Percentiles rank a stretch among this genome's conserved stretches.
phyloP scores from a whole-genome alignment of 35 echinoderm and acorn worm genomes.

The Apostichopus californicus region DNA sequence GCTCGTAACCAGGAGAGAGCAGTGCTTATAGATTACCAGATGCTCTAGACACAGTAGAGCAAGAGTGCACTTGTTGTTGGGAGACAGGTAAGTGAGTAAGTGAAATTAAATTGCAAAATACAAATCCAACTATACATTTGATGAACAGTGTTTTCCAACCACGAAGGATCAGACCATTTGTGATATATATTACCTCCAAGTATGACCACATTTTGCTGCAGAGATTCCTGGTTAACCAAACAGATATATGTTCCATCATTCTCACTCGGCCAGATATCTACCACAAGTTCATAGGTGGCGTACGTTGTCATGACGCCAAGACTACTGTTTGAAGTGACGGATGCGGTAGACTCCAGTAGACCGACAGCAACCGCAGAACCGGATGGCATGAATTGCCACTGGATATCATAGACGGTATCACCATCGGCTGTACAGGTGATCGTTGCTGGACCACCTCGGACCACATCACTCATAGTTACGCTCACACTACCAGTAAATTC shows the following conservation, averaged over 20 bases:
- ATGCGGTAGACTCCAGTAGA: background rate
- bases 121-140: too few species aligned
- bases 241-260: constrained; percentile 12
- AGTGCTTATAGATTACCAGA: too few species aligned
- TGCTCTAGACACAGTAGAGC: too few species aligned
- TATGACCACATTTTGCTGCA: background rate
- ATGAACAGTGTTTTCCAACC: too few species aligned
- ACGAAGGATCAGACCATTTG: too few species aligned
- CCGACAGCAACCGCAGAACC: background rate
- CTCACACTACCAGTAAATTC: background rate
- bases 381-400: background rate
- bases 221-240: background rate
- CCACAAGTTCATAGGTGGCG: background rate
- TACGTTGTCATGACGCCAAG: background rate
- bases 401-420: background rate
- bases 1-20: too few species aligned
- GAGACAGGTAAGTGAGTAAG: too few species aligned
- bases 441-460: background rate
- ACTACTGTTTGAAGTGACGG: background rate
- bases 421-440: background rate
- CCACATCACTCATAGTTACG: background rate
- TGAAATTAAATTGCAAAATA: too few species aligned
- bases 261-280: background rate
- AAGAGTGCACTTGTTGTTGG: too few species aligned
- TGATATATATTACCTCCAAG: background rate